Base-by-base conservation (phyloP, 2,113 vertebrate genomes). In the Triplophysa siluroides region DNA sequence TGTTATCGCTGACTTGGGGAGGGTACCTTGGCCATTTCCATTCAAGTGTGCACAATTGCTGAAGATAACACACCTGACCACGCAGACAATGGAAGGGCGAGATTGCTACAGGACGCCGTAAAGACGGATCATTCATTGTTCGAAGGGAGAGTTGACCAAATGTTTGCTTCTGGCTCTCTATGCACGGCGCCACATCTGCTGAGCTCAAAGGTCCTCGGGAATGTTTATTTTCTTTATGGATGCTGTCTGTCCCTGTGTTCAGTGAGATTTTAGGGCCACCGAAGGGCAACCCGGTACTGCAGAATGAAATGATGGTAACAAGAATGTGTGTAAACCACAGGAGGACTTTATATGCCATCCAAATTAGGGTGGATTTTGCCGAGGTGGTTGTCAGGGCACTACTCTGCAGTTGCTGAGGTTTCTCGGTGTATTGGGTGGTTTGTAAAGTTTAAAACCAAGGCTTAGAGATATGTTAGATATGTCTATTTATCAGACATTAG, bases 211-310 rank as follows among this genome's bases (percentile, higher is more conserved):
- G 43, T 78, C 63, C 45, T 74, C 29, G 24, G 45, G 10, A 3
- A 60, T 83, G 80, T 84, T 88, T 81, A 74, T 84, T 81, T 61
- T 85, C 69, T 78, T 84, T 78, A 85, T 78, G 69, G 74, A 72
- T 75, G 66, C 80, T 81, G 82, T 86, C 67, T 78, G 50, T 76
- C 71, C 62, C 78, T 52, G 72, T 86, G 85, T 87, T 87, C 87
- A 83, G 83, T 64, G 43, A 83, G 86, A 75, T 86, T 88, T 88
- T 86, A 90, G 67, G n/a, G 54, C 61, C 16, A 81, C 79, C 76
- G 70, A 60, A 29, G 78, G 84, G 87, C 84, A 83, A 19, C 76
- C 60, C 75, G 11, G 56, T 64, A 29, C 70, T 74, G 50, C 33
- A 74, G 60, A 76, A 80, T 21, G 26, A 66, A 58, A 58, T 6